Conservation (phyloP, 2,888 invertebrate species). For the Meteorus cinctellus region DNA sequence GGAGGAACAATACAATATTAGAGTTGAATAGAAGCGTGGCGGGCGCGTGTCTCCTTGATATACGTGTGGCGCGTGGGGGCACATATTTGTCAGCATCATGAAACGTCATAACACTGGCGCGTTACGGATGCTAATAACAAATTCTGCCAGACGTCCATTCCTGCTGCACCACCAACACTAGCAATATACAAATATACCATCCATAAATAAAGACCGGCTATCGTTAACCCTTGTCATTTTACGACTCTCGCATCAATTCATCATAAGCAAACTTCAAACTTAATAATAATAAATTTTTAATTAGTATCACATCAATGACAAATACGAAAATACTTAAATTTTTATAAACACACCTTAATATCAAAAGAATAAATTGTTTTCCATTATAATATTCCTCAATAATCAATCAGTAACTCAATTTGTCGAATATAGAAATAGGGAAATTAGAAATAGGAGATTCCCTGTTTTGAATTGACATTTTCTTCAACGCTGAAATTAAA, state of each 20-base stretch:
- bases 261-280: background rate
- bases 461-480: no score
- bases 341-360: background rate
- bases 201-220: background rate
- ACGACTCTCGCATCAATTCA: background rate
- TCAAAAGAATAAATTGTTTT: no score
- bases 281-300: background rate
- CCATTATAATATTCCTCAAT: no score
- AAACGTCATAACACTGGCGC: slow-evolving; percentile 64
- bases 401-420: no score
- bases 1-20: slow-evolving; percentile 54
- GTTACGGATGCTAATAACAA: slow-evolving; percentile 62
- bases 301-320: background rate
- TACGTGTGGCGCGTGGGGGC: slow-evolving; percentile 45
- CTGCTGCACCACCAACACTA: slow-evolving; percentile 49
- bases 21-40: slow-evolving; percentile 68
- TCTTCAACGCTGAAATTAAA: no score
- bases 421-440: no score
- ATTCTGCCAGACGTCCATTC: slow-evolving; percentile 58
- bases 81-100: slow-evolving; percentile 66
- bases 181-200: background rate
- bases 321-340: background rate
- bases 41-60: slow-evolving; percentile 69
- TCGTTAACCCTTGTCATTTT: slow-evolving; percentile 10
- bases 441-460: no score